Evolutionary conservation across 2,888 invertebrate species (phyloP).

Genomic region (Pemphredon lugubris): DNA sequence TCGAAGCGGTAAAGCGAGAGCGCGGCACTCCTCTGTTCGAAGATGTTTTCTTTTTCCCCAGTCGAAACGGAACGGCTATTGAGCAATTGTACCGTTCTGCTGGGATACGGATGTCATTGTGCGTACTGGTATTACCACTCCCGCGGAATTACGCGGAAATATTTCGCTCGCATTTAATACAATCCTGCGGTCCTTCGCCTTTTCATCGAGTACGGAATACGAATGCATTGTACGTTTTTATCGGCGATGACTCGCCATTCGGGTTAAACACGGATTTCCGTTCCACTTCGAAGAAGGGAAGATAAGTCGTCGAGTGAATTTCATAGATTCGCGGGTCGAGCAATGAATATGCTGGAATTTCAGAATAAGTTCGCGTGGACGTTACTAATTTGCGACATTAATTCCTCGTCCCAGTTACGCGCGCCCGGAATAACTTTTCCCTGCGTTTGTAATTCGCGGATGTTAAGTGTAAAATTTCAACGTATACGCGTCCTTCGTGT

Average conservation of each 20-base stretch:
- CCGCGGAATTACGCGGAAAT: no score
- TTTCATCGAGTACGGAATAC: no score
- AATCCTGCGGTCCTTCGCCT: no score
- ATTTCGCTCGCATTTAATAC: no score
- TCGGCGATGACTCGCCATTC: background rate
- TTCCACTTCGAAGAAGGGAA: conserved; percentile 4
- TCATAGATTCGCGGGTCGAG: no score
- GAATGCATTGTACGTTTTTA: background rate
- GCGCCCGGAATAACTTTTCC: no score
- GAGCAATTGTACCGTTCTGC: no score
- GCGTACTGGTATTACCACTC: background rate
- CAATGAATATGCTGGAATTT: background rate
- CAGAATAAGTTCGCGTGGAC: background rate
- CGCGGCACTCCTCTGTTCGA: background rate
- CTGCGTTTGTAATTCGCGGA: background rate
- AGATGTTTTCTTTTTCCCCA: background rate
- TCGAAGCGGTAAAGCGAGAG: conserved; percentile 15
- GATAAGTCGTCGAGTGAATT: background rate
- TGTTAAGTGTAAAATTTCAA: background rate
- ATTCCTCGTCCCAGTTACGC: no score
- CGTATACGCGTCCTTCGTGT: background rate
- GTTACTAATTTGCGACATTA: no score
- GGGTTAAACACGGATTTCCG: conserved; percentile 4
- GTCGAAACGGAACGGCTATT: background rate
- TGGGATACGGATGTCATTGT: background rate